These are phyloP conservation scores for Yponomeuta sedellus DNA, from an alignment of 2,888 invertebrate species.

Conservation along the genomic window DNA sequence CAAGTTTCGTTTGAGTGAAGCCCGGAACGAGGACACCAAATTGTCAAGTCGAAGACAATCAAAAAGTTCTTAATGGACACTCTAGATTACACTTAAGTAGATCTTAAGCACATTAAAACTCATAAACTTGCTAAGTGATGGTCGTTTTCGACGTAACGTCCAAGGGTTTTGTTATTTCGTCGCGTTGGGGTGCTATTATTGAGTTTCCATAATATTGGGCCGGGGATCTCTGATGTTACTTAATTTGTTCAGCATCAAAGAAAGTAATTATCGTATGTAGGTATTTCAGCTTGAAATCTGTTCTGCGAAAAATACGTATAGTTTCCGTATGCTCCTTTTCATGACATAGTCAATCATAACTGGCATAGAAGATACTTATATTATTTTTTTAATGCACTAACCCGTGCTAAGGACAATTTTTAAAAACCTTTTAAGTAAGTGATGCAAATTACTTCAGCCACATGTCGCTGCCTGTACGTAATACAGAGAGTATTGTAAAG, in stretches of 20 bases:
- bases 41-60: constrained; percentile 37
- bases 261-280: background rate
- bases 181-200: background rate
- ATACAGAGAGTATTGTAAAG: too few relatives aligned
- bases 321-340: too few relatives aligned
- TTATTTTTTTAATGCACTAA: too few relatives aligned
- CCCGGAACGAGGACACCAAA: constrained; percentile 27
- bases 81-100: constrained; percentile 52
- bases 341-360: too few relatives aligned
- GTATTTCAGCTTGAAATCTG: too few relatives aligned
- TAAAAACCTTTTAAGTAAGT: too few relatives aligned
- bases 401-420: too few relatives aligned
- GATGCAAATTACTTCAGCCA: too few relatives aligned
- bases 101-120: constrained; percentile 52
- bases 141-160: constrained; percentile 30
- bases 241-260: background rate
- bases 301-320: too few relatives aligned
- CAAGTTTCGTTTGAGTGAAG: background rate
- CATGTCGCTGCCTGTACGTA: too few relatives aligned
- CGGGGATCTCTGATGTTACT: background rate
- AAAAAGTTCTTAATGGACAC: constrained; percentile 57
- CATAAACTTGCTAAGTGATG: constrained; percentile 43
- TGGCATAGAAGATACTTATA: too few relatives aligned
- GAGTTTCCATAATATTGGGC: background rate
- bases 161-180: background rate